phyloP scores from a whole-genome alignment of 2,113 vertebrate genomes.

The Atlantisia rogersi region DNA sequence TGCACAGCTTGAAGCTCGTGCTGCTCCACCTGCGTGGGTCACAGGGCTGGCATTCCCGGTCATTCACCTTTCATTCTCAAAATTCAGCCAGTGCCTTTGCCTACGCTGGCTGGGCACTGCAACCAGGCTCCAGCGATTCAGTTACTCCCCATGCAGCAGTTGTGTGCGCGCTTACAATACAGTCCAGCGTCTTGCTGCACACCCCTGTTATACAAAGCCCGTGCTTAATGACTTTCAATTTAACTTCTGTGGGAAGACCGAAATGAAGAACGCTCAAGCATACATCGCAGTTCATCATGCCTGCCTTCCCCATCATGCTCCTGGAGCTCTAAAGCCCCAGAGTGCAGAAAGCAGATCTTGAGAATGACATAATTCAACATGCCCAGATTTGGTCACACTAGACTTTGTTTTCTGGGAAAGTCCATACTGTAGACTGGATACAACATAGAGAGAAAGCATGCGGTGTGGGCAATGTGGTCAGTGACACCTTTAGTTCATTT shows the following conservation, averaged over 20 bases:
- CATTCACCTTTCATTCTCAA: constrained; percentile 4
- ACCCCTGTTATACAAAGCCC: background rate
- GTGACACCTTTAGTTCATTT: background rate
- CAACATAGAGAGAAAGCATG: background rate
- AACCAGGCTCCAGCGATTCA: background rate
- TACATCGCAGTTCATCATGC: background rate
- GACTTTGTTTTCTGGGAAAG: background rate
- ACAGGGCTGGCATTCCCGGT: background rate
- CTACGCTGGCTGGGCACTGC: background rate
- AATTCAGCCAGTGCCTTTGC: background rate
- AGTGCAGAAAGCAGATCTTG: background rate
- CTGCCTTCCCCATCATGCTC: background rate
- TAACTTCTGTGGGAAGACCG: background rate
- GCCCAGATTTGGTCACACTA: background rate
- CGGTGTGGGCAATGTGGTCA: background rate
- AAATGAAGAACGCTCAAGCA: background rate
- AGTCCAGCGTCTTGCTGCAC: background rate
- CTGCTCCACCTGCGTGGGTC: background rate
- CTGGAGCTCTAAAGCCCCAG: background rate
- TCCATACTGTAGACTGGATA: background rate
- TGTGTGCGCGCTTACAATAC: rapidly evolving
- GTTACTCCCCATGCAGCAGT: background rate
- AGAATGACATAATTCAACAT: background rate
- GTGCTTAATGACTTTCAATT: background rate
- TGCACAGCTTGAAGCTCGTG: rapidly evolving